Evolutionary conservation across 2,797 vertebrate genomes (phyloP), one percentile per base, ranked within the genome.

Genomic region (Crenuchus spilurus): DNA sequence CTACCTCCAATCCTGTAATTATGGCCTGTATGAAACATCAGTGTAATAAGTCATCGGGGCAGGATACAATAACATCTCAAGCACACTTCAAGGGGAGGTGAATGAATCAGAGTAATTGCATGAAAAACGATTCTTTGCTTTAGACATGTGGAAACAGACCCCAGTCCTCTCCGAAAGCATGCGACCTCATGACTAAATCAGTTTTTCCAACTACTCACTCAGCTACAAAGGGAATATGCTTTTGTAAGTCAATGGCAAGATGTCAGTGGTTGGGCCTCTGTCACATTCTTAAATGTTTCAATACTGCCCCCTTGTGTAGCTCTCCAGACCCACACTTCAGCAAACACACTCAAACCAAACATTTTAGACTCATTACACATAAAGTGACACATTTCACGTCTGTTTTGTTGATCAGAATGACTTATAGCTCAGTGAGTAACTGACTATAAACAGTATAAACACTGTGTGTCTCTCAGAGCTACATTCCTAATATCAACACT

Each of bases 1-100:
- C 87, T 86, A 87, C 88, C 87, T 84, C 85, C 87, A 77, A 90
- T 86, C 86, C 91, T 88, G 85, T 93, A 93, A 93, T 93, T 92
- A 91, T 80, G 86, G 90, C 87, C 88, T 79, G 83, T 86, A 87
- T 76, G 84, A 90, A 85, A 90, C 89, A 91, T 91, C 88, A 91
- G 86, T 85, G 88, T 91, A 90, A 91, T 90, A 90, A 88, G 87
- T 88, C 86, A 82, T 85, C 84, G 88, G 83, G 85, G 85, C 86
- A 78, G 84, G 71, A 83, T 87, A 85, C 87, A 90, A 91, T 89
- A 90, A 92, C 85, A 89, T 85, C 84, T 84, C 87, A 86, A 86
- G 67, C 74, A 68, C 82, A 87, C 88, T 88, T 91, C 88, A 90
- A 90, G 89, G 89, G 78, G 84, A 85, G 86, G 85, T 88, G 84